phyloP scores from a whole-genome alignment of 2,113 vertebrate genomes.

The Oceanodroma tethys region DNA sequence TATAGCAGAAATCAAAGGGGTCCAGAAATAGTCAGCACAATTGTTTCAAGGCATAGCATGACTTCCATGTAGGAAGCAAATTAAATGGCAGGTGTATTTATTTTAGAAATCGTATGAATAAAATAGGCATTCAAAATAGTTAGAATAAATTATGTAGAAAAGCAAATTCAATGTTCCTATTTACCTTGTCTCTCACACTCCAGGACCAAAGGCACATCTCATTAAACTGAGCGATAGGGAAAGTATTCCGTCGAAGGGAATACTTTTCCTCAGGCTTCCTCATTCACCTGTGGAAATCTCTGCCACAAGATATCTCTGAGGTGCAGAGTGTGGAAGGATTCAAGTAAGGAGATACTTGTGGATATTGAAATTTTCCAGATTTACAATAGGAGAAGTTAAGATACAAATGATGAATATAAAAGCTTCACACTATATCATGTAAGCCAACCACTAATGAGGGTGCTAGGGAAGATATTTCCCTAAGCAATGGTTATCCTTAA shows the following conservation, averaged over 20 bases:
- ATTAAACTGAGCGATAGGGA: constrained; percentile 12
- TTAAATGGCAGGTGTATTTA: constrained; percentile 43
- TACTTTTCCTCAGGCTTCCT: constrained; percentile 10
- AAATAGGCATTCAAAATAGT: constrained; percentile 22
- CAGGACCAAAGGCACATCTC: constrained; percentile 23
- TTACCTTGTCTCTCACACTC: constrained; percentile 55
- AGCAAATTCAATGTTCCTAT: constrained; percentile 14
- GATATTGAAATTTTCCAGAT: constrained; percentile 1
- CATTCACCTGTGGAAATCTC: constrained; percentile 38
- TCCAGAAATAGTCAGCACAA: constrained; percentile 11
- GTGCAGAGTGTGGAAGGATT: background rate
- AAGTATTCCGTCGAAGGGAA: constrained; percentile 30
- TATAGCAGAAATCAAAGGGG: background rate
- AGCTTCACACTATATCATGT: background rate
- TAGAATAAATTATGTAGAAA: constrained; percentile 45
- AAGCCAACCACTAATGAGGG: background rate
- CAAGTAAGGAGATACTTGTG: background rate
- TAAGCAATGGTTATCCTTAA: background rate
- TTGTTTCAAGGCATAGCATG: constrained; percentile 19
- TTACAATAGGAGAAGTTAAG: background rate
- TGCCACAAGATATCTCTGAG: constrained; percentile 5
- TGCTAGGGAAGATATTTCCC: background rate
- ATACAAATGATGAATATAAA: background rate
- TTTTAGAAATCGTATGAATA: constrained; percentile 41
- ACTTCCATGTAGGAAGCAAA: background rate